Evolutionary conservation across 2,113 vertebrate species (phyloP).

Genomic region (Takifugu bimaculatus): DNA sequence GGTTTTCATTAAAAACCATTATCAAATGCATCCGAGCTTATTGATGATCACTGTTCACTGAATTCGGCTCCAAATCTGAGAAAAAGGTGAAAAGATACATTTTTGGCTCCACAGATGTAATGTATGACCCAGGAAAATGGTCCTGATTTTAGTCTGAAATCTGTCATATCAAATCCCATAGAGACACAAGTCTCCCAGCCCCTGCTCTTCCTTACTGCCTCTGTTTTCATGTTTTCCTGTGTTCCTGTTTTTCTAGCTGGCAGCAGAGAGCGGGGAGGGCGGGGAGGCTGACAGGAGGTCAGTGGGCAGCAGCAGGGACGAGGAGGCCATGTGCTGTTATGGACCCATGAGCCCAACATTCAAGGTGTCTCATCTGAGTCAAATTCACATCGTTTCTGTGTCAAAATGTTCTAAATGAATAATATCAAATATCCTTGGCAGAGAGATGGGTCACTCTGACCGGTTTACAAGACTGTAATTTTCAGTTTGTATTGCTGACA

Average conservation of each 20-base stretch:
- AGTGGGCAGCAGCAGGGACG: conserved; percentile 50
- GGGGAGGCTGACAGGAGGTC: conserved; percentile 20
- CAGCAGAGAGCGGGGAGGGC: not conserved
- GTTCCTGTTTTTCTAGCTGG: not conserved
- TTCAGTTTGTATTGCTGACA: not conserved
- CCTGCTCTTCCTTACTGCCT: too few species aligned
- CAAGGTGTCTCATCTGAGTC: conserved; percentile 66
- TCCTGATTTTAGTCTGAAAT: too few species aligned
- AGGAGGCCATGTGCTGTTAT: conserved; percentile 55
- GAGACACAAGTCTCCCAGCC: too few species aligned
- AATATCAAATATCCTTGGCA: not conserved
- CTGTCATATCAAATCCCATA: too few species aligned
- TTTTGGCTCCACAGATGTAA: conserved; percentile 14
- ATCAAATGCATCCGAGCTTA: too few species aligned
- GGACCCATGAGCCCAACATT: conserved; percentile 73
- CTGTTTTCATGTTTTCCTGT: not conserved
- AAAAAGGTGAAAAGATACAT: conserved; percentile 32
- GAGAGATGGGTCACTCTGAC: not conserved
- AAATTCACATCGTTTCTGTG: not conserved
- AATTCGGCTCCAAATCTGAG: conserved; percentile 7
- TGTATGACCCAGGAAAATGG: too few species aligned
- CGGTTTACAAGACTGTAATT: not conserved
- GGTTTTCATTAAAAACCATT: too few species aligned
- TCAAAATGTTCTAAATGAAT: too few species aligned
- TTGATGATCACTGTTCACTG: too few species aligned